Conservation (phyloP, 2,888 invertebrate genomes). For the Drosophila helvetica region DNA sequence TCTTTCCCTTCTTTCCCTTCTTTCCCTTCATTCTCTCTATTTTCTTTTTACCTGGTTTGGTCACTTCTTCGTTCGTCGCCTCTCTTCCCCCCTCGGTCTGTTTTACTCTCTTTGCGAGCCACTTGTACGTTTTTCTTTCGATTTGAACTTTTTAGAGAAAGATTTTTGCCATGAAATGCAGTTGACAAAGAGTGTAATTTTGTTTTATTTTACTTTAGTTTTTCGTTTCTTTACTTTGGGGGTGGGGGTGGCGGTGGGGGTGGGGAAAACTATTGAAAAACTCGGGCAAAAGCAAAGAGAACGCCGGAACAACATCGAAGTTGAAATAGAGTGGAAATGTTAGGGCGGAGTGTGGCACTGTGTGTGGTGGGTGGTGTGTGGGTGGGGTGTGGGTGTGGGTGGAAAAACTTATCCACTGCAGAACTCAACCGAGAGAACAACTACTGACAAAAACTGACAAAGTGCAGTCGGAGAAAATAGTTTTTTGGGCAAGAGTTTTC, state of each 20-base stretch:
- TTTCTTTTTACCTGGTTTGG: conserved; percentile 13
- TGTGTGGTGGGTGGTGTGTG: too few species aligned
- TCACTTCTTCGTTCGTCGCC: background rate
- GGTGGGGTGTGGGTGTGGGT: background rate
- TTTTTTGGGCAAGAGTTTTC: conserved; percentile 24
- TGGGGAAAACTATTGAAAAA: conserved; percentile 50
- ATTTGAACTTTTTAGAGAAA: conserved; percentile 51
- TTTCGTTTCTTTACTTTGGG: background rate
- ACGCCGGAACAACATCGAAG: conserved; percentile 22
- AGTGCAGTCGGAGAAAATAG: conserved; percentile 61
- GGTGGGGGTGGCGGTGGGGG: conserved; percentile 22
- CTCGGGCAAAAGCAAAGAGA: conserved; percentile 22
- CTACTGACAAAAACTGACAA: conserved; percentile 72
- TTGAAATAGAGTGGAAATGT: conserved; percentile 24
- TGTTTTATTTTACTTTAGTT: conserved; percentile 16
- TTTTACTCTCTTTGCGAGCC: background rate
- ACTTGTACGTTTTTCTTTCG: conserved; percentile 11
- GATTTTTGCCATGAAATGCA: conserved; percentile 53
- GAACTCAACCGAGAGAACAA: conserved; percentile 57
- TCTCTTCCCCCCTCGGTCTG: background rate
- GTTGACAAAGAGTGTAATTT: conserved; percentile 70
- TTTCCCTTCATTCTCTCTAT: background rate
- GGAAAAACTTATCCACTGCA: conserved; percentile 43
- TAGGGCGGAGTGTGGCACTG: background rate
- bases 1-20: too few species aligned